phyloP scores from a whole-genome alignment of 2,113 vertebrate genomes.

The Podarcis muralis region DNA sequence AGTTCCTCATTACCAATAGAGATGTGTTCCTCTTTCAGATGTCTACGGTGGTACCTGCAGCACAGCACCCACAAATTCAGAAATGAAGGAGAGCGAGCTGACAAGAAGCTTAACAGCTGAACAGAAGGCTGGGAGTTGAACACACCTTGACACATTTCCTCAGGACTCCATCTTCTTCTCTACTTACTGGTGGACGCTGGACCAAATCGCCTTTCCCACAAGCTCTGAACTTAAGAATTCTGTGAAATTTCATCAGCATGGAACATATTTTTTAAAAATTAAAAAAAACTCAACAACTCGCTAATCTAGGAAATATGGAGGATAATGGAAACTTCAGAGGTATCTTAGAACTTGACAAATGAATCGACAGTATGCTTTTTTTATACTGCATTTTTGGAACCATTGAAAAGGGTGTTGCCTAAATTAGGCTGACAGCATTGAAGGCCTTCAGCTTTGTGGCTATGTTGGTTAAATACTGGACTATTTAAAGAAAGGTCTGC shows the following conservation, averaged over 20 bases:
- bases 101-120: conserved; percentile 75
- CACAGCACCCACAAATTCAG: conserved; percentile 75
- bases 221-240: conserved; percentile 58
- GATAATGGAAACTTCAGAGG: conserved; percentile 41
- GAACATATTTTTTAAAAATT: background rate
- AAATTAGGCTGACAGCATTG: conserved; percentile 67
- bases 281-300: background rate
- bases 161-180: conserved; percentile 54
- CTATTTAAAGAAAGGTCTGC: conserved; percentile 29
- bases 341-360: conserved; percentile 47
- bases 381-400: conserved; percentile 26
- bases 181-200: conserved; percentile 51
- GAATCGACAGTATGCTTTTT: conserved; percentile 50
- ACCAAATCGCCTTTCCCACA: conserved; percentile 64
- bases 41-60: conserved; percentile 81
- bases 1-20: conserved; percentile 16
- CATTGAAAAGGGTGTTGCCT: conserved; percentile 62
- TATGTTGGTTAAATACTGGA: conserved; percentile 39
- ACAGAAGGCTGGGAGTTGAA: conserved; percentile 77
- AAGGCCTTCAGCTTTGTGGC: conserved; percentile 53
- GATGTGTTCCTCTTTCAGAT: conserved; percentile 75
- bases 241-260: conserved; percentile 44
- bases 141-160: conserved; percentile 42
- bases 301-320: conserved; percentile 44
- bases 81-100: conserved; percentile 73